Conservation (phyloP, 2,888 invertebrate genomes). For the Sarcophaga subvicina region DNA sequence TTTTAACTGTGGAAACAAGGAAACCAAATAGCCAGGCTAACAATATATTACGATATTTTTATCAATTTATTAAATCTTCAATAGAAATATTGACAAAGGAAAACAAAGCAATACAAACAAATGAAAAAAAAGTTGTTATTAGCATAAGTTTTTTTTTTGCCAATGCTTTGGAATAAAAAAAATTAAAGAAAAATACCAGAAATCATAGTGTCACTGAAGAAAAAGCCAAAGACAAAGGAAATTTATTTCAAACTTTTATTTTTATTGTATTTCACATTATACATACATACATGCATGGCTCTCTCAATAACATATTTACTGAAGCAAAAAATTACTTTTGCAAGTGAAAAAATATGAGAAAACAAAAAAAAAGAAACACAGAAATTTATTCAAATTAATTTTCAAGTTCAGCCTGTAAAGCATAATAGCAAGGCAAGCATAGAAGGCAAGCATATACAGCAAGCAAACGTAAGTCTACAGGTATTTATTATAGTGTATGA, state of each 20-base stretch:
- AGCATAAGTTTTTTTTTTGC: conserved; percentile 41
- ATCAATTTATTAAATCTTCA: conserved; percentile 64
- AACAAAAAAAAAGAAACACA: conserved; percentile 16
- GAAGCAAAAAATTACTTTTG: conserved; percentile 55
- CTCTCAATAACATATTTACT: conserved; percentile 33
- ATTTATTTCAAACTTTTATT: neutral
- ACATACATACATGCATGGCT: neutral
- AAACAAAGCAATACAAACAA: conserved; percentile 8
- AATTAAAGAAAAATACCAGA: neutral
- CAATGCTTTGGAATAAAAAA: neutral
- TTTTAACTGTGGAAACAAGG: neutral
- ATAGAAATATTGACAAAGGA: neutral
- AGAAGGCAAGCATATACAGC: too few species aligned
- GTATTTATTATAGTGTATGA: neutral
- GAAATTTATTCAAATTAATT: conserved; percentile 67
- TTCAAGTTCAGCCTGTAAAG: conserved; percentile 38
- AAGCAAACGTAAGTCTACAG: too few species aligned
- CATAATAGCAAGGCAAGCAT: neutral
- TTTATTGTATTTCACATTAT: neutral
- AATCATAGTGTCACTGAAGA: conserved; percentile 21
- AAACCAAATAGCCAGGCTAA: conserved; percentile 36
- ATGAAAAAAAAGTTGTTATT: conserved; percentile 33
- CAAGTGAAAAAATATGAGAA: conserved; percentile 32
- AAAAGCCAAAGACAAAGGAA: conserved; percentile 31
- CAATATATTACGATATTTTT: conserved; percentile 61